These are phyloP conservation scores for Muscidifurax raptorellus DNA, from an alignment of 1,140 invertebrate genomes.

Conservation along the genomic window DNA sequence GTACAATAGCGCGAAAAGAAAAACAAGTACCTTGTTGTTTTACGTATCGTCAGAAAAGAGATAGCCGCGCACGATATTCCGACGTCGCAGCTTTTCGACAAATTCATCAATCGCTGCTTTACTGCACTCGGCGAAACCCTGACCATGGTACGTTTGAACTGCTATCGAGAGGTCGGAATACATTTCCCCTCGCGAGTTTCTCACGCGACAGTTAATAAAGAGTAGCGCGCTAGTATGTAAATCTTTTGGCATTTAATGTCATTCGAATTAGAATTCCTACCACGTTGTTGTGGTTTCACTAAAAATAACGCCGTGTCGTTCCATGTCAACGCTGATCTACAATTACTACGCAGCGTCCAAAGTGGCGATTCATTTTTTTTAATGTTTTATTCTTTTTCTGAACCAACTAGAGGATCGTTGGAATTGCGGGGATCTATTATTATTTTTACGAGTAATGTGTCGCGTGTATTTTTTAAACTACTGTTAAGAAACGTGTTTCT, in stretches of 20 bases:
- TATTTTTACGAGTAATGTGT: neutral
- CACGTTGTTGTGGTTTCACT: conserved; percentile 29
- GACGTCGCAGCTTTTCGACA: no score
- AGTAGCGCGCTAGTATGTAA: conserved; percentile 21
- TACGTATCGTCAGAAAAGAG: neutral
- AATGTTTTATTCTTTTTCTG: no score
- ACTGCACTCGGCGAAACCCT: neutral
- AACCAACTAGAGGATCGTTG: no score
- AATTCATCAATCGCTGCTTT: neutral
- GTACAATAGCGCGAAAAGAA: neutral
- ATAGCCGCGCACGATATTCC: neutral
- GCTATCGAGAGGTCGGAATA: neutral
- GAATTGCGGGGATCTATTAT: neutral
- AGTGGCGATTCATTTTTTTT: neutral
- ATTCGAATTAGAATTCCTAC: conserved; percentile 39
- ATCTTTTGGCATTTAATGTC: conserved; percentile 42
- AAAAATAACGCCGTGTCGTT: conserved; percentile 34
- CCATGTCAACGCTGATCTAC: conserved; percentile 35
- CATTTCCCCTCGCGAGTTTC: neutral
- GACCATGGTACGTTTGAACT: neutral
- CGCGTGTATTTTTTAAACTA: no score
- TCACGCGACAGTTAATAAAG: conserved; percentile 22
- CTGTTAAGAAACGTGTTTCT: neutral
- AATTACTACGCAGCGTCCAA: neutral
- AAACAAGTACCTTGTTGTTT: neutral